Conservation (phyloP, 2,888 invertebrate species). For the Aricia artaxerxes region DNA sequence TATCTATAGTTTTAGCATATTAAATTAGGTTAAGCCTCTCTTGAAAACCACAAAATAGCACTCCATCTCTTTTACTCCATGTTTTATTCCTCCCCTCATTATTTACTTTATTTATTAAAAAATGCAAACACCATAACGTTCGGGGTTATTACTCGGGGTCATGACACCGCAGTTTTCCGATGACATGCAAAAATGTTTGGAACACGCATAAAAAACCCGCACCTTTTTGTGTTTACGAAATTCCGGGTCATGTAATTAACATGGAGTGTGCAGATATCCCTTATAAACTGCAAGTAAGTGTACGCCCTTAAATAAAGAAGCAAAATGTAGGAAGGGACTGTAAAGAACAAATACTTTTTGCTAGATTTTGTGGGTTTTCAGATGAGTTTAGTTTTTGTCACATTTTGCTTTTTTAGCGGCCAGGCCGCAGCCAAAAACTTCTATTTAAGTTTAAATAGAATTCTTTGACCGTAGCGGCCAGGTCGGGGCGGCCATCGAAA, state of each 20-base stretch:
- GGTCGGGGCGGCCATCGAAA: no score
- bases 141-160: neutral
- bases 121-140: neutral
- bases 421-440: no score
- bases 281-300: constrained; percentile 4
- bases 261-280: neutral
- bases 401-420: no score
- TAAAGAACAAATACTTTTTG: no score
- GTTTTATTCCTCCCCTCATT: neutral
- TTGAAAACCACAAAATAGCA: neutral
- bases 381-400: no score
- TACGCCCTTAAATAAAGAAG: neutral
- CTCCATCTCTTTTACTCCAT: neutral
- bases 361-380: no score
- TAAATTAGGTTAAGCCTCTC: no score
- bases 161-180: neutral
- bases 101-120: neutral
- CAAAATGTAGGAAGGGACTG: neutral
- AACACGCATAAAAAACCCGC: constrained; percentile 8
- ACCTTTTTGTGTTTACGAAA: constrained; percentile 7
- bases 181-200: constrained; percentile 5
- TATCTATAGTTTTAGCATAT: no score
- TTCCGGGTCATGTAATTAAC: constrained; percentile 12
- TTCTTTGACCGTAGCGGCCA: no score
- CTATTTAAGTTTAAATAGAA: no score